Evolutionary conservation across 2,797 vertebrate species (phyloP).

Genomic region (Malacoraja senta): DNA sequence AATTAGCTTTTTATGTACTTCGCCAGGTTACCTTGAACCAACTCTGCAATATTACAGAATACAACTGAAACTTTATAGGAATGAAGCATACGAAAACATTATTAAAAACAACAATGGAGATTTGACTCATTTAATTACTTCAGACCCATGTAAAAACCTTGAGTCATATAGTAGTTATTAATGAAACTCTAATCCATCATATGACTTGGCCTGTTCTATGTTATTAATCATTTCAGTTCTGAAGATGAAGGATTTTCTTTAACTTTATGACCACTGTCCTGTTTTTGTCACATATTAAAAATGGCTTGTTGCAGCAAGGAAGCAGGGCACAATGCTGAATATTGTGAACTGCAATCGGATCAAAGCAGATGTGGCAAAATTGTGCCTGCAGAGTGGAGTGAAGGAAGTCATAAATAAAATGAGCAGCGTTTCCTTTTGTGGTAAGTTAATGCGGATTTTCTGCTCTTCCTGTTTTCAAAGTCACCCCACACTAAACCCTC

Average conservation of each 20-base stretch:
- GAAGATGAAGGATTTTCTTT: neutral
- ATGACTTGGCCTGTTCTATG: neutral
- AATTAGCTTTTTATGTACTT: neutral
- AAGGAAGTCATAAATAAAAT: neutral
- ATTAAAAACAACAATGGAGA: neutral
- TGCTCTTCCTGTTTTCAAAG: neutral
- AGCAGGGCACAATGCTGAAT: slow-evolving; percentile 8
- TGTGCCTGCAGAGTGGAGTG: neutral
- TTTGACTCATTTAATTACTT: neutral
- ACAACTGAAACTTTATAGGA: neutral
- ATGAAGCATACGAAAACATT: neutral
- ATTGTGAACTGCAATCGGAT: neutral
- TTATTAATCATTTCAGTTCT: slow-evolving; percentile 1
- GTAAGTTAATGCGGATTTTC: neutral
- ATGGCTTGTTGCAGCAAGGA: neutral
- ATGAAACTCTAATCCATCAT: neutral
- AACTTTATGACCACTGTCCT: neutral
- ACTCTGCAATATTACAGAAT: slow-evolving; percentile 3
- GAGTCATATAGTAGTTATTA: neutral
- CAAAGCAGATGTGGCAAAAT: neutral
- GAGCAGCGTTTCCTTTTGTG: neutral
- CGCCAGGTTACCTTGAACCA: neutral
- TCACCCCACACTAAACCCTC: neutral
- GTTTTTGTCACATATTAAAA: slow-evolving; percentile 21
- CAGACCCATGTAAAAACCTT: neutral